Evolutionary conservation across 1,140 invertebrate species (phyloP).

Genomic region (Doryteuthis pealeii): DNA sequence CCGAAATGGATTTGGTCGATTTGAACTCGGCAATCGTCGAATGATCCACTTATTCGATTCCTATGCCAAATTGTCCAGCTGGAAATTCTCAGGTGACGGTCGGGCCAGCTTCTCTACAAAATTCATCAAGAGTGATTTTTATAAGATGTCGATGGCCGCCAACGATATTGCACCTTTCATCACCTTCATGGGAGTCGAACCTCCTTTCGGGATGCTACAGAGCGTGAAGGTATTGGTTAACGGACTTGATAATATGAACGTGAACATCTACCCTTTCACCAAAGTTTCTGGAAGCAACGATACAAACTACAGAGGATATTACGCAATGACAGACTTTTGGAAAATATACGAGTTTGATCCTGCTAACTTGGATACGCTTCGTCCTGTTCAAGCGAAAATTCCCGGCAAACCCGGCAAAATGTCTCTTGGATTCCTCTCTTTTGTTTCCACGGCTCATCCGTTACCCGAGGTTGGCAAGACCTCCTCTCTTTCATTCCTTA

Average conservation of each 20-base stretch:
- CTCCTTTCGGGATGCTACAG: constrained; percentile 37
- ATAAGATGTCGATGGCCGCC: constrained; percentile 34
- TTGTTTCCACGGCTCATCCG: constrained; percentile 47
- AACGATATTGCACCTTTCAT: constrained; percentile 45
- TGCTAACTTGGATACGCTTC: constrained; percentile 32
- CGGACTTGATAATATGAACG: constrained; percentile 53
- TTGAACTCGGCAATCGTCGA: constrained; percentile 39
- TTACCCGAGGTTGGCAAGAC: constrained; percentile 37
- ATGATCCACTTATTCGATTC: constrained; percentile 46
- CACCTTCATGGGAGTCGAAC: constrained; percentile 38
- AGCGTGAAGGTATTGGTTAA: constrained; percentile 33
- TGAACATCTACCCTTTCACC: constrained; percentile 40
- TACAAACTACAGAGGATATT: constrained; percentile 28
- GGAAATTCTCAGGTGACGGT: constrained; percentile 41
- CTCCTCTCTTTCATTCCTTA: constrained; percentile 40
- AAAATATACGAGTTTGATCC: constrained; percentile 44
- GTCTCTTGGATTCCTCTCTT: constrained; percentile 30
- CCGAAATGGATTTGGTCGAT: constrained; percentile 44
- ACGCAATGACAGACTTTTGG: constrained; percentile 49
- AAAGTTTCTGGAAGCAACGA: constrained; percentile 18
- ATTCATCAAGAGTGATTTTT: constrained; percentile 40
- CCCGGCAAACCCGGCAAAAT: not conserved
- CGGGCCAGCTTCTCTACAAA: constrained; percentile 38
- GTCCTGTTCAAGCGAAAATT: constrained; percentile 3
- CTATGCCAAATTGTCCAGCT: constrained; percentile 46